A percentile compares a stretch with the other conserved stretches of the same genome.
These are phyloP conservation scores for Blastobasis adustella DNA, from an alignment of 2,888 invertebrate genomes.

Conservation along the genomic window DNA sequence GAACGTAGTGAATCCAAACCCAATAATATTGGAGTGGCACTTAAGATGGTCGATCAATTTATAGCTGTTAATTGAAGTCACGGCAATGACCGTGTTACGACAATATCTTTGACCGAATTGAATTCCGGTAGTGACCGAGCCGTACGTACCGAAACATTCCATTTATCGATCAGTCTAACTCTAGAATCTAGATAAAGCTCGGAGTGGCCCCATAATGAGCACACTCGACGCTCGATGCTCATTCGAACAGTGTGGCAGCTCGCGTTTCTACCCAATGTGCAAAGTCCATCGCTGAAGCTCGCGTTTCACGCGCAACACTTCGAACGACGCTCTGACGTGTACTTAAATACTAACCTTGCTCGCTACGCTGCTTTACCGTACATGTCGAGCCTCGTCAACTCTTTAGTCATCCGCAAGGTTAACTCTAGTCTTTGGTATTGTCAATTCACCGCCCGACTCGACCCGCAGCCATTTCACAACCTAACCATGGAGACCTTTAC, in stretches of 20 bases:
- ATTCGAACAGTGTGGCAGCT: too few relatives aligned
- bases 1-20: too few relatives aligned
- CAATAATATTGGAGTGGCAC: too few relatives aligned
- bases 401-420: slow-evolving; percentile 44
- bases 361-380: slow-evolving; percentile 22
- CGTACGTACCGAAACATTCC: slow-evolving; percentile 2
- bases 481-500: slow-evolving; percentile 9
- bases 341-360: slow-evolving; percentile 51
- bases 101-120: slow-evolving; percentile 23
- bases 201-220: background rate
- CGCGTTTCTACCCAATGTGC: too few relatives aligned
- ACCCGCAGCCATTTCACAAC: slow-evolving; percentile 33
- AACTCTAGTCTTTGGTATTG: slow-evolving; percentile 35
- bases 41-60: slow-evolving; percentile 21
- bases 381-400: slow-evolving; percentile 32
- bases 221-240: too few relatives aligned
- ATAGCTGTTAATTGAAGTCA: slow-evolving; percentile 43
- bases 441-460: slow-evolving; percentile 34
- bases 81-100: slow-evolving; percentile 43
- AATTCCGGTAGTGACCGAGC: background rate
- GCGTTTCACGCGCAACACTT: slow-evolving; percentile 32
- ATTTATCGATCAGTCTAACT: slow-evolving; percentile 1
- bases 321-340: slow-evolving; percentile 38
- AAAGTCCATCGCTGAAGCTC: slow-evolving; percentile 14
- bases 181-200: background rate